Evolutionary conservation across 2,797 vertebrate genomes (phyloP), one percentile per base, ranked within the genome.

Genomic region (Pangasius djambal): DNA sequence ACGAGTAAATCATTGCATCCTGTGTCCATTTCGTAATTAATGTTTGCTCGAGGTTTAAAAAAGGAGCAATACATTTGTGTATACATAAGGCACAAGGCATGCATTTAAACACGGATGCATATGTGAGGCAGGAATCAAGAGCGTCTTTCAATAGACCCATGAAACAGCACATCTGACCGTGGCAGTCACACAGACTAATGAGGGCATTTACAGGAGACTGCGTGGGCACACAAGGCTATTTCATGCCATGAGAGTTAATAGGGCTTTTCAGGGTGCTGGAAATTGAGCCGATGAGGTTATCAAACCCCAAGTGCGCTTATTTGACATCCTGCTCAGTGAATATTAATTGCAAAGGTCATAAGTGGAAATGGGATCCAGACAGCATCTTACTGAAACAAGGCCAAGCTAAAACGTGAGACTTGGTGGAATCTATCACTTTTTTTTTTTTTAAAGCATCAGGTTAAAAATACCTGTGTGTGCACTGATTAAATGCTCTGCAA

Each of bases 301-400:
- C 67, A 69, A 69, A 31, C 67, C n/a, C 31, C 67, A 34, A 72
- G 20, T 72, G 87, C 59, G 28, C 48, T 70, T 83, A 44, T 63
- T 86, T 78, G n/a, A 83, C 59, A 57, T 63, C 67, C 67, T 31
- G 67, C 87, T 93, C 92, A 95, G 95, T 93, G 94, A 94, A 94
- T 92, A 93, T 96, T 92, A 96, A 96, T 92, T 93, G 93, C 95
- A 93, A 92, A 90, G 92, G 93, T 95, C 94, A 94, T 91, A 93
- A 92, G 88, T 91, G 92, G 92, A 88, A 94, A 93, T 91, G 89
- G 90, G 88, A 88, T 93, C 92, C 82, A 95, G 92, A 94, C 91
- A 93, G 92, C 52, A 77, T 91, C 87, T 92, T 67, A 83, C 6
- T 48, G 61, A 67, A 15, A 83, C 40, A 5, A 65, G 57, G 0